Conservation (phyloP, 1,140 invertebrate species). For the Pseudomyrmex sp. region DNA sequence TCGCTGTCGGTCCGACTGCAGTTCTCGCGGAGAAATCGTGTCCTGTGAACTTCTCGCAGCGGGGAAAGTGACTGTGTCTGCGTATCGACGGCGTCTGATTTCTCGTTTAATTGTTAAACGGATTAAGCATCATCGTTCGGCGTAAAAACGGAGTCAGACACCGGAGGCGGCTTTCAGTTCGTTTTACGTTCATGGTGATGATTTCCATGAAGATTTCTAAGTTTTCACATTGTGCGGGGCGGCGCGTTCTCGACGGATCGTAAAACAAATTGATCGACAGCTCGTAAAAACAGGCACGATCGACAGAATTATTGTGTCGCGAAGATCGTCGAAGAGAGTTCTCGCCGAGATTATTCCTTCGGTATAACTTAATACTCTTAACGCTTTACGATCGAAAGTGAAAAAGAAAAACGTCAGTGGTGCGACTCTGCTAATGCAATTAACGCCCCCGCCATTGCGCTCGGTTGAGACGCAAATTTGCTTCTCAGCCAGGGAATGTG, state of each 20-base stretch:
- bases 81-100: constrained; percentile 24
- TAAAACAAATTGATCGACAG: constrained; percentile 34
- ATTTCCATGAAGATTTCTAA: constrained; percentile 65
- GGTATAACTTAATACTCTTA: neutral
- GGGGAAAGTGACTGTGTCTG: constrained; percentile 30
- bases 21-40: no score
- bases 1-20: constrained; percentile 17
- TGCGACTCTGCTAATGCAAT: constrained; percentile 55
- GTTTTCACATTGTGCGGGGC: constrained; percentile 36
- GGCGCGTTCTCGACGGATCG: neutral
- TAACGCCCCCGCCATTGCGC: constrained; percentile 31
- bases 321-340: neutral
- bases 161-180: constrained; percentile 24
- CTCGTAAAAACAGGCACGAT: no score
- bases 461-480: constrained; percentile 46
- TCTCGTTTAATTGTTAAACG: constrained; percentile 56
- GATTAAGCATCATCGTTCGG: constrained; percentile 21
- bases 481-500: neutral
- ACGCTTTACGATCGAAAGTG: constrained; percentile 61
- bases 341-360: neutral
- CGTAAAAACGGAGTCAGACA: constrained; percentile 19
- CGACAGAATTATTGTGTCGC: no score
- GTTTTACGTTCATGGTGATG: constrained; percentile 23
- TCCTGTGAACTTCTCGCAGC: constrained; percentile 34
- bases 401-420: constrained; percentile 22